Evolutionary conservation across 2,797 vertebrate genomes (phyloP), one percentile per base, ranked within the genome.

Genomic region (Avahi laniger): DNA sequence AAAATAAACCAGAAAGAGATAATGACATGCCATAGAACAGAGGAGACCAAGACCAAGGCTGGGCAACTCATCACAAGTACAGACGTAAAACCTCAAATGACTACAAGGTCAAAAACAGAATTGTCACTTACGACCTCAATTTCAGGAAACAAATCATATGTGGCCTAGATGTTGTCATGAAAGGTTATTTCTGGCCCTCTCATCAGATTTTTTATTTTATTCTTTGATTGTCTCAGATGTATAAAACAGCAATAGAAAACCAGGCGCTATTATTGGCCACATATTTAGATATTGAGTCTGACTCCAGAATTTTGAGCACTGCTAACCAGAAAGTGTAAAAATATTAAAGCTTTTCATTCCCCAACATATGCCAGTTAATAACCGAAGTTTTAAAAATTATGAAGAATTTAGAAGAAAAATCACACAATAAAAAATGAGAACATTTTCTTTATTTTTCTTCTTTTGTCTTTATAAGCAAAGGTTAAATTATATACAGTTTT

Each of bases 61-160:
- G 92, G 76, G 52, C 70, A 94, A 26, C 93, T 97, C 92, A 63
- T 97, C 98, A 90, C 73, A 84, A 88, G 93, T 46, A 13, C 50
- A 96, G 82, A 70, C 18, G 33, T 52, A 83, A 89, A 94, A 75
- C 38, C 91, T 95, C 14, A 4, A 88, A 76, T 83, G 35, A 96
- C 82, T 38, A 88, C 48, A 89, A 98, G 97, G 97, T 97, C 96
- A 97, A 93, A 94, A 95, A 22, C 73, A 80, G 94, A 97, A 97
- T 57, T 97, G 89, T 95, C 88, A 82, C 80, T 95, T 94, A 89
- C 83, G 96, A 97, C 96, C 95, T 97, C 94, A 93, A 0, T 98
- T 97, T 98, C 88, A 88, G 94, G 97, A 97, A 98, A 97, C 88
- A 97, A 97, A 97, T 98, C 88, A 89, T 89, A 95, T 63, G 73